A percentile compares a stretch with the other conserved stretches of the same genome.
These are phyloP conservation scores for Esperia sulphurella DNA, from an alignment of 2,888 invertebrate genomes.

Conservation along the genomic window DNA sequence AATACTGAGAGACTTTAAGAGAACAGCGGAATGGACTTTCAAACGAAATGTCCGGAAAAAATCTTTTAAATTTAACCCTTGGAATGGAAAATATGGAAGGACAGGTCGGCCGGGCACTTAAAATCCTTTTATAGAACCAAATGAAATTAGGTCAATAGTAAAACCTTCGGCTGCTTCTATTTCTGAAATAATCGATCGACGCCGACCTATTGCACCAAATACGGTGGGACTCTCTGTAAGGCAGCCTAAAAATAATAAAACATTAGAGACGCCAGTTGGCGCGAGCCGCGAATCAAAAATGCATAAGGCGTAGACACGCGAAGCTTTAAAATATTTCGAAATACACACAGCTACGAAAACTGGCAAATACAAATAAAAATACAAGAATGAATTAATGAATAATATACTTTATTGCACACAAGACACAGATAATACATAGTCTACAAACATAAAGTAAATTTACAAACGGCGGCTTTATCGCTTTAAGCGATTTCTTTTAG, in stretches of 20 bases:
- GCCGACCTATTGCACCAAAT: conserved; percentile 61
- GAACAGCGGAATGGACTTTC: background rate
- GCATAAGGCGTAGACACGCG: conserved; percentile 49
- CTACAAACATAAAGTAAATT: too few relatives aligned
- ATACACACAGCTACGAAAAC: background rate
- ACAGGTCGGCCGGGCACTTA: background rate
- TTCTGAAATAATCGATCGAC: conserved; percentile 37
- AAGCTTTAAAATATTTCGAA: conserved; percentile 14
- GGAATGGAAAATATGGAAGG: background rate
- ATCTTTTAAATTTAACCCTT: background rate
- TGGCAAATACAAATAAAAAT: background rate
- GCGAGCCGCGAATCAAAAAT: conserved; percentile 52
- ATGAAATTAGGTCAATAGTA: conserved; percentile 18
- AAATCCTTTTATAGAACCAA: conserved; percentile 1
- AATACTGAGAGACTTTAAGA: too few relatives aligned
- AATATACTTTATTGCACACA: too few relatives aligned
- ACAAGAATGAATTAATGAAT: too few relatives aligned
- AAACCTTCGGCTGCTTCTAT: conserved; percentile 20
- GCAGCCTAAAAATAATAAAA: conserved; percentile 69
- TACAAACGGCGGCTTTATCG: too few relatives aligned
- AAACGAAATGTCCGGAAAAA: background rate
- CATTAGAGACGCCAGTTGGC: conserved; percentile 34
- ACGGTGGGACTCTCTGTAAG: conserved; percentile 36
- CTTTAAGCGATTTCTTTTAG: too few relatives aligned
- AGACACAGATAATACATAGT: too few relatives aligned